Conservation (phyloP, 2,797 vertebrate genomes). For the Tokudaia muenninki region DNA sequence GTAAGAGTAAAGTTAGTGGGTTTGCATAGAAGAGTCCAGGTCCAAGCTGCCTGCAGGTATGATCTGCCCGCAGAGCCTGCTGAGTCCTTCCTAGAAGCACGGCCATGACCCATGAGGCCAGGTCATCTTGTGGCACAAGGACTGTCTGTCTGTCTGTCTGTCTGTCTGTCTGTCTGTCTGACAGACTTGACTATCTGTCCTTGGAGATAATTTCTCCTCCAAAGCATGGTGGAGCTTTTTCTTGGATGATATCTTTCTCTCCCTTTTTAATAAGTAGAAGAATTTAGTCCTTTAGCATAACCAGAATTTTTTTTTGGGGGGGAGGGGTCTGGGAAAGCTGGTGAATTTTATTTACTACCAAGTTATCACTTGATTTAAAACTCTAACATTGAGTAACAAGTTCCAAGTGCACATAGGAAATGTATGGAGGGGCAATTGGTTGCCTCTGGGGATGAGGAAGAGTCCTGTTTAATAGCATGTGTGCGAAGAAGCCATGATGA, state of each 20-base stretch:
- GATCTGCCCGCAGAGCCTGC: background rate
- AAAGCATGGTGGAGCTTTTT: background rate
- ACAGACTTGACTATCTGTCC: background rate
- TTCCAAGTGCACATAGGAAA: conserved; percentile 64
- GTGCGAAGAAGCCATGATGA: background rate
- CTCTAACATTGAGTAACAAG: conserved; percentile 38
- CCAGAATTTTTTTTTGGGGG: background rate
- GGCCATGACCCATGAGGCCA: background rate
- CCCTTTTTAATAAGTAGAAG: background rate
- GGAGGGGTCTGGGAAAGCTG: background rate
- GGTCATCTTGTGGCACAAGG: background rate
- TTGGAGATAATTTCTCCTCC: background rate
- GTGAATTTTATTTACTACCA: conserved; percentile 34
- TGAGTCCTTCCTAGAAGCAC: background rate
- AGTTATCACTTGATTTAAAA: conserved; percentile 35
- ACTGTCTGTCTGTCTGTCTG: background rate
- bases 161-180: background rate
- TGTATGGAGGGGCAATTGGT: background rate
- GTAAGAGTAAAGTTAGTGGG: background rate
- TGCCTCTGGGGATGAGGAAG: background rate
- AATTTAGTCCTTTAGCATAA: conserved; percentile 9
- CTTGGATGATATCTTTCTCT: conserved; percentile 23
- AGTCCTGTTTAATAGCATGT: background rate
- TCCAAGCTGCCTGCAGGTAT: background rate
- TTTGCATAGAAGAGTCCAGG: background rate